These are phyloP conservation scores for Desmophyllum pertusum DNA, from an alignment of 92 coral and sea anemone species.

Conservation along the genomic window DNA sequence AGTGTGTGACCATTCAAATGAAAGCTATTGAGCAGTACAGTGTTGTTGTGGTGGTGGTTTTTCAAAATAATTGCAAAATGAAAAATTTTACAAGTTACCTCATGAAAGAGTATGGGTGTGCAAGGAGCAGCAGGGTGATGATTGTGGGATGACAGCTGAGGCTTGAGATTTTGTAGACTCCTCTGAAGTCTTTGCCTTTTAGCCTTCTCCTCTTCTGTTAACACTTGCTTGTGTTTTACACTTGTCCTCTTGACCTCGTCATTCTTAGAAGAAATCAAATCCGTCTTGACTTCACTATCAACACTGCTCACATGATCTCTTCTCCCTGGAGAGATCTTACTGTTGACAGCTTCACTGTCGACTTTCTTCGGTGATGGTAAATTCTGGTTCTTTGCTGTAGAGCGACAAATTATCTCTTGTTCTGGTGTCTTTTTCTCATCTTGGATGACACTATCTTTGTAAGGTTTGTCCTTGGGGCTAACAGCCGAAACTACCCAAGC, in stretches of 20 bases:
- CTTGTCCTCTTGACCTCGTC: constrained; percentile 32
- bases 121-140: constrained; percentile 73
- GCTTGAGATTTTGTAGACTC: constrained; percentile 82
- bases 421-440: not conserved
- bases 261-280: constrained; percentile 2
- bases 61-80: not conserved
- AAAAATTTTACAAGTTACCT: constrained; percentile 53
- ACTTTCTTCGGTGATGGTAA: not conserved
- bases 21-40: not conserved
- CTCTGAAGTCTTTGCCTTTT: constrained; percentile 75
- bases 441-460: not conserved
- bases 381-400: not conserved
- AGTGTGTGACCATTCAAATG: not conserved
- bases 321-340: not conserved
- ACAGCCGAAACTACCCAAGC: constrained; percentile 7
- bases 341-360: not conserved
- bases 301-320: constrained; percentile 21
- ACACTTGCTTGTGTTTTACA: constrained; percentile 38
- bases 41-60: not conserved
- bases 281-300: not conserved
- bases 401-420: not conserved
- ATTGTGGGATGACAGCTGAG: constrained; percentile 69
- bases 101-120: constrained; percentile 89
- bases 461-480: not conserved
- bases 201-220: constrained; percentile 63